Evolutionary conservation across 2,888 invertebrate genomes (phyloP), one percentile per base, ranked within the genome.

Genomic region (Amiota minor): DNA sequence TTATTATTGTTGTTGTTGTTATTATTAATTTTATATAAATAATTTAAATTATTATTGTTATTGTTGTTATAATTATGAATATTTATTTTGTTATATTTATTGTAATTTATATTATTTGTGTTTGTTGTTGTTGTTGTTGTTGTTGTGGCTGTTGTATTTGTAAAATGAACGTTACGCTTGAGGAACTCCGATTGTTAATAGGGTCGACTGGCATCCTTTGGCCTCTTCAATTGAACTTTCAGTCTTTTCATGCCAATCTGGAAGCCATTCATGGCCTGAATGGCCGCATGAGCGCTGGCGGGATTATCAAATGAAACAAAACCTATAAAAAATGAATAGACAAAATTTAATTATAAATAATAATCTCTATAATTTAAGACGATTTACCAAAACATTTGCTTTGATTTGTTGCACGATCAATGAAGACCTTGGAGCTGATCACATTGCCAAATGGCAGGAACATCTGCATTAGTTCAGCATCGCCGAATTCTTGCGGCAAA

Each of bases 241-340:
- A 99, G 95, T 90, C 99, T 94, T 92, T 99, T 99, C 98, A 99
- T 99, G 89, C 99, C 99, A 91, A 99, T 99, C 92, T 99, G 99
- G 92, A 99, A 99, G 90, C 99, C 99, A 92, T 99, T 99, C 99
- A 99, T 99, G 87, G 99, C 96, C 91, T 98, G 98, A 90, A 99
- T 99, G 86, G 99, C 99, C 83, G 97, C 95, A 91, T 98, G 98
- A 90, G 99, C 98, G 90, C 98, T 98, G 87, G 96, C 93, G 85
- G 98, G 98, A 93, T 98, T 98, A 93, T 99, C 99, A 92, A 98
- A 99, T 88, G 98, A 98, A 88, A 99, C 99, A 91, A 99, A 99
- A 90, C 99, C 99, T 99, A 67, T 70, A 70, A 71, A 69, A 61
- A 53, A n/a, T 35, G 49, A 70, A 67, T 8, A 68, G 71, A n/a